Conservation (phyloP, 2,888 invertebrate species). For the Hypercompe scribonia region DNA sequence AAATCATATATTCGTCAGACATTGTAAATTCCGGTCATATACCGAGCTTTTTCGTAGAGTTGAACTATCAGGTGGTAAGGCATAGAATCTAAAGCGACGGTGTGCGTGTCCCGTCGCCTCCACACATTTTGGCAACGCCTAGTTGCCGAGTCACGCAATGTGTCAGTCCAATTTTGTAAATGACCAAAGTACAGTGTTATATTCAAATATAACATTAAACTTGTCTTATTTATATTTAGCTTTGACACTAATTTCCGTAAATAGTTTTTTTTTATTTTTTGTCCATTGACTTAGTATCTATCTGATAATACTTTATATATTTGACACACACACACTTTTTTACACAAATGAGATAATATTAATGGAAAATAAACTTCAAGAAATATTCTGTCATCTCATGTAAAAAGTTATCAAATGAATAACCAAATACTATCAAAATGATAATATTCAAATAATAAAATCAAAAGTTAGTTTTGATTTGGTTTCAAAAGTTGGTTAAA, state of each 20-base stretch:
- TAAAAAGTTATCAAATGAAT: not conserved
- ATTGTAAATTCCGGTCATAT: constrained; percentile 22
- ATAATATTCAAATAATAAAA: not conserved
- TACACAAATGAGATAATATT: not conserved
- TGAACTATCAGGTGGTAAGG: constrained; percentile 35
- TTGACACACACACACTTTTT: not conserved
- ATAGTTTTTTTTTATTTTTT: constrained; percentile 28
- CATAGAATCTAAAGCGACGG: constrained; percentile 53
- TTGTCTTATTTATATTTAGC: constrained; percentile 56
- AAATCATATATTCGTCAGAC: constrained; percentile 26
- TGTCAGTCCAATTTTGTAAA: constrained; percentile 74
- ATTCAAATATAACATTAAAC: constrained; percentile 48
- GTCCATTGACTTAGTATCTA: constrained; percentile 5
- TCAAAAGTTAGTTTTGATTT: not conserved
- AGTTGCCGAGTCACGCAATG: constrained; percentile 74
- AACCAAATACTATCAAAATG: no score
- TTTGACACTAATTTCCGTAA: constrained; percentile 51
- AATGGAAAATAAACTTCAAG: not conserved
- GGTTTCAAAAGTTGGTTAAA: not conserved
- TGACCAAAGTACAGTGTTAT: constrained; percentile 61
- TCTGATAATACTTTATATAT: constrained; percentile 4
- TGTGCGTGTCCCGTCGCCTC: constrained; percentile 64
- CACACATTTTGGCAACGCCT: constrained; percentile 77
- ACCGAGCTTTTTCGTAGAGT: constrained; percentile 25
- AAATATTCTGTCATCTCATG: not conserved